Evolutionary conservation across 2,113 vertebrate species (phyloP).

Genomic region (Junco hyemalis): DNA sequence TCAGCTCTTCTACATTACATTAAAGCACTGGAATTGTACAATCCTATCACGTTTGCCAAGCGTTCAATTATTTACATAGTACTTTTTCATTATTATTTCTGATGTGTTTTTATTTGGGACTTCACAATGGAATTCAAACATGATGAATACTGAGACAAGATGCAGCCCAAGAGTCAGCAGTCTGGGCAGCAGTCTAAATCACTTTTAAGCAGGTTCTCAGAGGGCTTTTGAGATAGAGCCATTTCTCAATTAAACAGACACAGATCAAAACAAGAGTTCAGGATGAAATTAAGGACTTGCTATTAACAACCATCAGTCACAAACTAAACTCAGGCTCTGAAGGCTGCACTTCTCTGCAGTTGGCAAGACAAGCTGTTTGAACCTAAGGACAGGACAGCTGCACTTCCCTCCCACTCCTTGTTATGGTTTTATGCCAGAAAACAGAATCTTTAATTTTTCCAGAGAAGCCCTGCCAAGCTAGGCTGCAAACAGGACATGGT

Average conservation of each 20-base stretch:
- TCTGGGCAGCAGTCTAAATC: background rate
- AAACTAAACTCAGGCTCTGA: background rate
- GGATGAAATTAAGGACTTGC: background rate
- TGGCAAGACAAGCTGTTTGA: background rate
- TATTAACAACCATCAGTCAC: background rate
- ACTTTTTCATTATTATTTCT: background rate
- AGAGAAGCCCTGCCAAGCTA: background rate
- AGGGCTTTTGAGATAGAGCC: background rate
- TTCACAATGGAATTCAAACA: background rate
- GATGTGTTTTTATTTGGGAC: background rate
- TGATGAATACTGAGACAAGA: background rate
- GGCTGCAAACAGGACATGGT: background rate
- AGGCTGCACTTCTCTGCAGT: background rate
- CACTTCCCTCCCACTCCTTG: background rate
- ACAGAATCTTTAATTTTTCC: slow-evolving; percentile 1
- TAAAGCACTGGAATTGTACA: background rate
- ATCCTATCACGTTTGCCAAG: background rate
- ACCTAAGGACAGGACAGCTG: background rate
- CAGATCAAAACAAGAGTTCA: background rate
- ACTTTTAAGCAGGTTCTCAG: background rate
- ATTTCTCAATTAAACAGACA: background rate
- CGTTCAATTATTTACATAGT: background rate
- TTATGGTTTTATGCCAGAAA: background rate
- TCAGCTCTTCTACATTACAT: background rate
- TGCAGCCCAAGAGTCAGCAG: background rate